Base-by-base conservation (phyloP, 1,140 invertebrate genomes). In the Danaus plexippus region DNA sequence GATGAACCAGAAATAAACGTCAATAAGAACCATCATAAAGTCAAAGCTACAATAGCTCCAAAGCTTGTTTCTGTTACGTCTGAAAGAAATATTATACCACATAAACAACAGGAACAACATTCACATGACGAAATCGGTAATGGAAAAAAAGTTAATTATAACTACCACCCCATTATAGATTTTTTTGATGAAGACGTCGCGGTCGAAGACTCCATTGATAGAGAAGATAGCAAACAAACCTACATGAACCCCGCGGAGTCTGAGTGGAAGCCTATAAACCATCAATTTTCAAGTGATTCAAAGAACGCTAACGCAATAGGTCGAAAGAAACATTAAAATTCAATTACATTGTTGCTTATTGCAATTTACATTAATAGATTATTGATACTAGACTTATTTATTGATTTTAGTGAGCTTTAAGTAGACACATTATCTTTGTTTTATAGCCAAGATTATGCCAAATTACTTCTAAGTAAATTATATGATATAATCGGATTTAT, bases 111-210 rank as follows among this genome's bases (percentile, higher is more conserved):
- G 47, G 73, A 78, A 43, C 61, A 71, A 44, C 69, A 18, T 49
- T 66, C 15, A n/a, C 70, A 59, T 43, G 69, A 73, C 52, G 63
- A 63, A 18, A 60, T 56, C 9, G 55, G 62, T 0, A 73, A 71
- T 64, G 67, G 67, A 15, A 89, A 90, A 72, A 87, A 91, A 67
- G 89, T 94, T 43, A 95, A 95, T 83, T 95, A 95, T 69, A 94
- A 92, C 73, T 95, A 95, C 70, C 94, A 95, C 79, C 94, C 94
- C 2, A 95, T 95, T 51, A 94, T 95, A 61, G 93, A 95, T 67
- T 95, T 94, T 76, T 95, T 95, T 73, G 91, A 90, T 52, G 77
- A 79, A 50, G 70, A 73, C 2, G 71, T 71, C 45, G 79, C 75
- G 48, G 75, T 78, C 54, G 67, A 71, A 22, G 72, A 80, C 50